Base-by-base conservation (phyloP, 2,888 invertebrate genomes). In the Phyllotreta cruciferae region DNA sequence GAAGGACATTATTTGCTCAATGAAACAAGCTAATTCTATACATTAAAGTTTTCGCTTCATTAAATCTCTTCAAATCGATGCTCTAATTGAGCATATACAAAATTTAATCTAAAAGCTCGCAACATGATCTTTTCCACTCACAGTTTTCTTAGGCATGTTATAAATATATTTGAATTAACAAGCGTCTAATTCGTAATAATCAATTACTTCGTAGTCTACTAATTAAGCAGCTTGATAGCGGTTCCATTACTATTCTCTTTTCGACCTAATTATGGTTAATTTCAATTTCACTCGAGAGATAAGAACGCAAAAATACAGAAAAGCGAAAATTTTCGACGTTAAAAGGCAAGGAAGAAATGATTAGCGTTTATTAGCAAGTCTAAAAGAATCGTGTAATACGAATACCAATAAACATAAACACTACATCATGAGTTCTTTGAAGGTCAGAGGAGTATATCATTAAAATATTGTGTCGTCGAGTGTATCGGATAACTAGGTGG, bases 291-390 rank as follows among this genome's bases (percentile, higher is more conserved):
- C 36, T 49, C 36, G 3, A 49, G 10, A 9, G 35, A 35, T 35
- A 49, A 35, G 10, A 49, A 35, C 41, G 41, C 10, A 49, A 44
- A n/a, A 44, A n/a, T 44, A 24, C 54, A 38, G 41, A 54, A 47
- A n/a, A n/a, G n/a, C n/a, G n/a, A n/a, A n/a, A 54, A 42, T 39
- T 52, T 62, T 60, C 37, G 61, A 56, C 56, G 54, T 63, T 54
- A 60, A 50, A 47, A 56, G 56, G 44, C 66, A 63, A 63, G 66
- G 63, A 66, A 66, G 66, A 58, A 66, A 11, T 60, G 42, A 63
- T 66, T 63, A 66, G 24, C 60, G 56, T 63, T 38, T 34, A 66
- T 66, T 66, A 66, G 66, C 66, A 56, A 60, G 60, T 60, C 44
- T 64, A 57, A 63, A 57, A 57, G 47, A 63, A 53, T 50, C 53